Percentiles rank a stretch among this genome's conserved stretches.
Conservation (phyloP, 2,888 invertebrate species). For the Cataglyphis livida region DNA sequence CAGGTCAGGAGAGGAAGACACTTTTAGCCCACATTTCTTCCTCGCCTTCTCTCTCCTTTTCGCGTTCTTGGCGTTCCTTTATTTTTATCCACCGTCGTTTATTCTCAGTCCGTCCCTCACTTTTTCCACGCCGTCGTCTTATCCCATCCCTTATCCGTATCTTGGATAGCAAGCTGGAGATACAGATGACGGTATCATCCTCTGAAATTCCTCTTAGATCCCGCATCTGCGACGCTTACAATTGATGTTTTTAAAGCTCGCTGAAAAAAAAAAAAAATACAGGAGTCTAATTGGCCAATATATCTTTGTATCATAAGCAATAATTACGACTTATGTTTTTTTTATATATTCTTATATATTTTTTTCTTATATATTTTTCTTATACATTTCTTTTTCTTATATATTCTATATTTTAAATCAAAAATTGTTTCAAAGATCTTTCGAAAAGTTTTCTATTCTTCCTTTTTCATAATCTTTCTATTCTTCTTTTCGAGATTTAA, state of each 20-base stretch:
- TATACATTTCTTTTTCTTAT: background rate
- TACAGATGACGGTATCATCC: slow-evolving; percentile 7
- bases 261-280: background rate
- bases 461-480: background rate
- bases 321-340: background rate
- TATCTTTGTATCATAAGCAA: background rate
- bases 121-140: slow-evolving; percentile 35
- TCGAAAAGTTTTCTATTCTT: background rate
- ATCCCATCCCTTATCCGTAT: slow-evolving; percentile 10
- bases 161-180: background rate
- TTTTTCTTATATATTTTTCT: background rate
- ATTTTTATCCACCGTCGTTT: slow-evolving; percentile 70
- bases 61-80: slow-evolving; percentile 61
- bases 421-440: background rate
- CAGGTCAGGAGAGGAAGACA: slow-evolving; percentile 83
- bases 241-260: background rate
- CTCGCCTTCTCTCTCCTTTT: slow-evolving; percentile 62
- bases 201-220: background rate
- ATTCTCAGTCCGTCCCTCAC: slow-evolving; percentile 63
- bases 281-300: background rate
- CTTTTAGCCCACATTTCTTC: slow-evolving; percentile 83
- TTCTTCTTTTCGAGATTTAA: background rate
- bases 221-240: background rate
- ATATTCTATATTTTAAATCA: background rate
- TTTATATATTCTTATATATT: background rate